Conservation (phyloP, 2,888 invertebrate genomes). For the Seira musarum region DNA sequence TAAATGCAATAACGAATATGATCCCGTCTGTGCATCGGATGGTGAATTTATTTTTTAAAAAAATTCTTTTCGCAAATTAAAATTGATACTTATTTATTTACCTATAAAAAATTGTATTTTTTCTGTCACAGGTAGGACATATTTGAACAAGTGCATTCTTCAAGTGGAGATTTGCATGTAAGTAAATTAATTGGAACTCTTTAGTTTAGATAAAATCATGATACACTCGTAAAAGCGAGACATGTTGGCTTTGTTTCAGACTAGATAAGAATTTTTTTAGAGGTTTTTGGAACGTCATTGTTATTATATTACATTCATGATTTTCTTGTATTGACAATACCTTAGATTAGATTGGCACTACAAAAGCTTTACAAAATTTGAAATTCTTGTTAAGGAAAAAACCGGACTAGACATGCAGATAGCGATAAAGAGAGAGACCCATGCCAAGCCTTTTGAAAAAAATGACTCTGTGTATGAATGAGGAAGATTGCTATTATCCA, state of each 20-base stretch:
- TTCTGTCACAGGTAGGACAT: no score
- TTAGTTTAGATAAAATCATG: slow-evolving; percentile 2
- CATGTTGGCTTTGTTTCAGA: slow-evolving; percentile 23
- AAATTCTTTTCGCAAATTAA: no score
- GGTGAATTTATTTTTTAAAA: no score
- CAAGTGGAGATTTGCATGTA: slow-evolving; percentile 85
- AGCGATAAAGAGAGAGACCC: no score
- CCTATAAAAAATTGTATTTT: no score
- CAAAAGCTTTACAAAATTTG: not conserved
- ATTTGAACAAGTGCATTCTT: slow-evolving; percentile 84
- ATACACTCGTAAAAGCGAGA: not conserved
- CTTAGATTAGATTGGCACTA: no score
- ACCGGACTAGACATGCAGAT: no score
- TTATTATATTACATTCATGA: slow-evolving; percentile 11
- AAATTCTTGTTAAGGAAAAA: no score
- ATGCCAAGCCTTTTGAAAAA: not conserved
- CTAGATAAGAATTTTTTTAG: slow-evolving; percentile 18
- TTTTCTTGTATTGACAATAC: no score
- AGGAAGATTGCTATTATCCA: not conserved
- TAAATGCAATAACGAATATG: slow-evolving; percentile 86
- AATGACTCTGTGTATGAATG: not conserved
- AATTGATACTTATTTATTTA: no score
- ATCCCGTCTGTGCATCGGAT: slow-evolving; percentile 90
- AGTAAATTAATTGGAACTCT: slow-evolving; percentile 58
- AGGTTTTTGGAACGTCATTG: slow-evolving; percentile 33